Evolutionary conservation across 1,140 invertebrate genomes (phyloP).

Genomic region (Halyomorpha halys): DNA sequence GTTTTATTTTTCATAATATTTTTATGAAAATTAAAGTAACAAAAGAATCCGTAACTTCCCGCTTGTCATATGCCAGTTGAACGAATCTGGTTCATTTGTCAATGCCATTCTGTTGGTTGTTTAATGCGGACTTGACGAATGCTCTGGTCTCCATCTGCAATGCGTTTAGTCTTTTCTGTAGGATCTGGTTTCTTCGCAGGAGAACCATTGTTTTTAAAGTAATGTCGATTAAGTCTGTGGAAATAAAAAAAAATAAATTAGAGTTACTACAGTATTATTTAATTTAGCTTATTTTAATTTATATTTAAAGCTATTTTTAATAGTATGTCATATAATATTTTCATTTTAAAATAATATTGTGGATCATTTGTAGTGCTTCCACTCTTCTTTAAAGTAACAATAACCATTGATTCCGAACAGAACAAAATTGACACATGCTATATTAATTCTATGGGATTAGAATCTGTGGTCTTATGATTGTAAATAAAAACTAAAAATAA

Average conservation of each 20-base stretch:
- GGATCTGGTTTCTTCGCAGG: slow-evolving; percentile 39
- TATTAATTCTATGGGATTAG: no score
- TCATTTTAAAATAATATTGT: not conserved
- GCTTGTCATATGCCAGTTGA: not conserved
- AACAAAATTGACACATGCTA: no score
- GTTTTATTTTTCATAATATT: not conserved
- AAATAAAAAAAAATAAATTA: not conserved
- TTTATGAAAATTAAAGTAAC: not conserved
- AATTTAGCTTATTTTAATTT: not conserved
- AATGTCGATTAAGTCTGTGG: slow-evolving; percentile 36
- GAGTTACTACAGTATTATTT: not conserved
- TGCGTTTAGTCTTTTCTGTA: slow-evolving; percentile 38
- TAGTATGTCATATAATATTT: no score
- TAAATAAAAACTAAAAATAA: no score
- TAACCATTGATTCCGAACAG: no score
- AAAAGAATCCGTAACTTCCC: not conserved
- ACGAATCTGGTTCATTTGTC: not conserved
- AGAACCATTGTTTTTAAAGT: slow-evolving; percentile 40
- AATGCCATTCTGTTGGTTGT: slow-evolving; percentile 30
- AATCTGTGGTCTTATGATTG: no score
- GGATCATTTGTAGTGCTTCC: no score
- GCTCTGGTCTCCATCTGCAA: slow-evolving; percentile 39
- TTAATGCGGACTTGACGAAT: slow-evolving; percentile 38
- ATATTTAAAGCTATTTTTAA: no score
- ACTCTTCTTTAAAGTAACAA: no score